Evolutionary conservation across 2,113 vertebrate genomes (phyloP), one percentile per base, ranked within the genome.

Genomic region (Manacus vitellinus): DNA sequence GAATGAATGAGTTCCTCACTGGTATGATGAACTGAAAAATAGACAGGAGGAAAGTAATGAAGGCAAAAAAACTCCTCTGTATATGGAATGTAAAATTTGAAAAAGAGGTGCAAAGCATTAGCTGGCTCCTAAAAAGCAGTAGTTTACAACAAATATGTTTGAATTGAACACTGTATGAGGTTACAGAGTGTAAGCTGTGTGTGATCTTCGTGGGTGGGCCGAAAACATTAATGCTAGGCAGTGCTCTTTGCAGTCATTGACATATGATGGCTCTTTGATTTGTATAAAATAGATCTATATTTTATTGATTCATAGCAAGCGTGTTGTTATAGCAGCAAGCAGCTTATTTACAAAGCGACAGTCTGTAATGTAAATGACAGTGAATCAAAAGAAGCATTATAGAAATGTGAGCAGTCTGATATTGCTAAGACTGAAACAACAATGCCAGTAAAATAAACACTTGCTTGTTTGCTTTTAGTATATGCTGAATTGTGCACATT

Each of bases 281-380:
- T 90, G 25, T 90, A 47, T 63, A 74, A 74, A 90, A 90, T 80
- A 80, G 55, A 76, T 88, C 65, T 95, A 25, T 90, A 55, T 93
- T 92, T 93, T 94, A 86, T 86, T 95, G 94, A 84, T 92, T 88
- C 70, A 10, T 84, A 81, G 68, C 52, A n/a, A 35, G 55, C 22
- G 19, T 72, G 46, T 84, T 95, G 83, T 71, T 93, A 61, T 10
- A 91, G n/a, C 82, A 93, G 88, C 58, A 84, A 94, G 76, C n/a
- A 55, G 52, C 35, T 79, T 88, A 93, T 93, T 92, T 88, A 63
- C 82, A 86, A 71, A 92, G 72, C 9, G 56, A 93, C 92, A 93
- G 88, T 80, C 52, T 8, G n/a, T 77, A 84, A 63, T 7, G 5
- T 70, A 90, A 93, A 88, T 92, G 89, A 83, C 71, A 93, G 58